Evolutionary conservation across 2,888 invertebrate species (phyloP).

Genomic region (Carcina quercana): DNA sequence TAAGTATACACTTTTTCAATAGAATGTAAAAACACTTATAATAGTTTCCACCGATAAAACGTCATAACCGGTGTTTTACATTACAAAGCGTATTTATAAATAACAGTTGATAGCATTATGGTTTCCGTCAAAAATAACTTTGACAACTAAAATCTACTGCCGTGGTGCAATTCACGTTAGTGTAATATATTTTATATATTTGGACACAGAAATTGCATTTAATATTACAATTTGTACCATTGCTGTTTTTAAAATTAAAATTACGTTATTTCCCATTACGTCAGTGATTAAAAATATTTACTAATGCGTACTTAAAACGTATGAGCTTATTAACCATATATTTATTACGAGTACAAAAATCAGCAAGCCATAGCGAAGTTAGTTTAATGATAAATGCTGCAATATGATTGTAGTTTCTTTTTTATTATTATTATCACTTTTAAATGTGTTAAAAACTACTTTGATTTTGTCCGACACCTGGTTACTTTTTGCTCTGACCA

Average conservation of each 20-base stretch:
- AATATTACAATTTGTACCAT: neutral
- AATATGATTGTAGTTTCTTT: slow-evolving; percentile 61
- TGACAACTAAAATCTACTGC: slow-evolving; percentile 33
- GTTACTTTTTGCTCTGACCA: too few species aligned
- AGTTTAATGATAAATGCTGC: slow-evolving; percentile 50
- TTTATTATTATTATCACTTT: slow-evolving; percentile 36
- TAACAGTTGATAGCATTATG: slow-evolving; percentile 20
- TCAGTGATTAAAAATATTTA: neutral
- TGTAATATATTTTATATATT: neutral
- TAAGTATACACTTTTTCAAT: neutral
- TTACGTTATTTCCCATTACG: neutral
- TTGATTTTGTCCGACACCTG: too few species aligned
- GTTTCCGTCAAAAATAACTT: slow-evolving; percentile 18
- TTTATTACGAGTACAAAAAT: slow-evolving; percentile 27
- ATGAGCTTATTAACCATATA: slow-evolving; percentile 1
- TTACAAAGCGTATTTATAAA: slow-evolving; percentile 16
- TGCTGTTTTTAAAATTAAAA: neutral
- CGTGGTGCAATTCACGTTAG: slow-evolving; percentile 15
- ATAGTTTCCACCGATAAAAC: slow-evolving; percentile 25
- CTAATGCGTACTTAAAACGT: slow-evolving; percentile 2
- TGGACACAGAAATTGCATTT: neutral
- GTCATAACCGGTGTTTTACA: slow-evolving; percentile 18
- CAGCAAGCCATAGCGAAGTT: slow-evolving; percentile 53
- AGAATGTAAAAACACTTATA: neutral
- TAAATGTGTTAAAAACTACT: too few species aligned